Conservation (phyloP, 2,888 invertebrate species). For the Fragum whitleyi region DNA sequence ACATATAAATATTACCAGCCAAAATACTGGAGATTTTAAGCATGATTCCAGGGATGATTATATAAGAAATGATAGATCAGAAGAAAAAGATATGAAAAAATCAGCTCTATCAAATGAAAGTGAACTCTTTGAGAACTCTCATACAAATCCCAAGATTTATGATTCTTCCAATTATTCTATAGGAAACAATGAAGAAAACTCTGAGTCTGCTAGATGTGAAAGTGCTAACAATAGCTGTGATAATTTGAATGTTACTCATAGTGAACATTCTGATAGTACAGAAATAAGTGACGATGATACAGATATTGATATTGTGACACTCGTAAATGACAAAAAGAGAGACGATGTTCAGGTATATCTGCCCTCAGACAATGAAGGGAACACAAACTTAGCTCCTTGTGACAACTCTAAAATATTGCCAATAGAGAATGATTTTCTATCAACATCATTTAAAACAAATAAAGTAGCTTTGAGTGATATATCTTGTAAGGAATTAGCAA, state of each 20-base stretch:
- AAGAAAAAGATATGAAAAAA: neutral
- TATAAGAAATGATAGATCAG: neutral
- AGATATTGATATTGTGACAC: slow-evolving; percentile 7
- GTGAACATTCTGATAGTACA: slow-evolving; percentile 27
- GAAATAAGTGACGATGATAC: slow-evolving; percentile 43
- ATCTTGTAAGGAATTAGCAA: neutral
- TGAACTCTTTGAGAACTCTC: neutral
- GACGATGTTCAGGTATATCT: neutral
- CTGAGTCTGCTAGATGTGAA: slow-evolving; percentile 3
- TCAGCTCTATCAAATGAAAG: neutral
- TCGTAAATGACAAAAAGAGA: neutral
- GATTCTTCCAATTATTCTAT: neutral
- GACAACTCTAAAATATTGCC: neutral
- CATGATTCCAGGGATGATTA: neutral
- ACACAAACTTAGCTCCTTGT: neutral
- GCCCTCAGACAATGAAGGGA: neutral
- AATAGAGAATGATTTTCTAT: neutral
- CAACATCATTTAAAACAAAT: too few relatives aligned
- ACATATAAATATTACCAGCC: neutral
- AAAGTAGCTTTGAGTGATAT: neutral
- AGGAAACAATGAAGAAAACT: neutral
- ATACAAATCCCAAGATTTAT: neutral
- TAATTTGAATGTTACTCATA: neutral
- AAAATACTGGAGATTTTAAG: neutral
- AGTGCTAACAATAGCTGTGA: neutral